phyloP scores from a whole-genome alignment of 2,113 vertebrate genomes.

The Xenopus tropicalis region DNA sequence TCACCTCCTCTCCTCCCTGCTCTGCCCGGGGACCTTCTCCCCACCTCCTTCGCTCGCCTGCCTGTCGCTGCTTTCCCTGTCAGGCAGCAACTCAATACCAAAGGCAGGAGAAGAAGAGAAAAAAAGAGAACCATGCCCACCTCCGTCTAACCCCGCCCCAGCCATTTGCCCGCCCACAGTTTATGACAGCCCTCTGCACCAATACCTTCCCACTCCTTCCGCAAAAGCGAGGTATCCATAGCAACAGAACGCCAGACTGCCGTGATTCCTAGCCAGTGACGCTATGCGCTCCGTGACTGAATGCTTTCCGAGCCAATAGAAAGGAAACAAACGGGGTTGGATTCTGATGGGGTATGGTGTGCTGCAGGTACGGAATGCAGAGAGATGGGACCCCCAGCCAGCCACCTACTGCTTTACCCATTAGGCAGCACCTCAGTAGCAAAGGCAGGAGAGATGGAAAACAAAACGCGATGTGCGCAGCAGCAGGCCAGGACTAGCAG shows the following conservation, averaged over 20 bases:
- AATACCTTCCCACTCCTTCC: constrained; percentile 38
- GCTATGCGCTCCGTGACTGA: neutral
- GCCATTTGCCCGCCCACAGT: neutral
- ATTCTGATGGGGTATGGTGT: neutral
- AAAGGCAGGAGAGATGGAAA: no score
- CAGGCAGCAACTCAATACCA: constrained; percentile 30
- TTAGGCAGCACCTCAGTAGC: no score
- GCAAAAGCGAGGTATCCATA: constrained; percentile 6
- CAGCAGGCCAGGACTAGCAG: no score
- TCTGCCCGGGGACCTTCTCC: constrained; percentile 13
- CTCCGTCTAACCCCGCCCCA: neutral
- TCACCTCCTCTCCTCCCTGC: constrained; percentile 29
- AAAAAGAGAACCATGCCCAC: neutral
- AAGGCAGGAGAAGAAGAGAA: constrained; percentile 10
- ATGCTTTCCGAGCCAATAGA: neutral
- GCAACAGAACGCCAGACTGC: neutral
- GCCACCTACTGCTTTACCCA: no score
- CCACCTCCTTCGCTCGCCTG: constrained; percentile 25
- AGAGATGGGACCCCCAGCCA: constrained; percentile 11
- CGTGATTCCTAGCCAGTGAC: neutral
- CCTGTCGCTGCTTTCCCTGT: constrained; percentile 37
- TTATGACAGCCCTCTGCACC: constrained; percentile 31
- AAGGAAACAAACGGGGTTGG: no score
- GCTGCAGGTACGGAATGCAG: constrained; percentile 37
- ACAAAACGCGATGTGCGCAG: no score